Evolutionary conservation across 1,140 invertebrate genomes (phyloP).

Genomic region (Gonatopus flavifemur): DNA sequence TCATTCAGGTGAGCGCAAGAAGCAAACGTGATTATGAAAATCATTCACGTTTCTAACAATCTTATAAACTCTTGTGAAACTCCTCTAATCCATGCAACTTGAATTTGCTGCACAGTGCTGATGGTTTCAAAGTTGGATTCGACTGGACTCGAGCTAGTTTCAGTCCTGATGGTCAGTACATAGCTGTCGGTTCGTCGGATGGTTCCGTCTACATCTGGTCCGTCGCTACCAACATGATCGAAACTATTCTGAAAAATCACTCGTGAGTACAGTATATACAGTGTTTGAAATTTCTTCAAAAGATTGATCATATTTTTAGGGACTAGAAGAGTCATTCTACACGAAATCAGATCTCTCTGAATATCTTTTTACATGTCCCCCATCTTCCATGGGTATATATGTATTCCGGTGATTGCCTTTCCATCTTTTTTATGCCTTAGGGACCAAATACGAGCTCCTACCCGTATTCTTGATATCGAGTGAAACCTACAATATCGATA

Average conservation of each 20-base stretch:
- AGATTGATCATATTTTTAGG: neutral
- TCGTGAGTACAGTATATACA: conserved; percentile 66
- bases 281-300: neutral
- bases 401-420: conserved; percentile 7
- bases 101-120: conserved; percentile 69
- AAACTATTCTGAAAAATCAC: conserved; percentile 86
- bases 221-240: conserved; percentile 72
- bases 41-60: neutral
- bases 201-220: conserved; percentile 93
- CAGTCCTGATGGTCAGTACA: conserved; percentile 85
- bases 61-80: too few relatives aligned
- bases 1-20: conserved; percentile 77
- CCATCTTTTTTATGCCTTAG: conserved; percentile 4
- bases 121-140: conserved; percentile 92
- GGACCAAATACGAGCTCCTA: conserved; percentile 3
- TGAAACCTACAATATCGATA: conserved; percentile 23
- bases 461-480: conserved; percentile 11
- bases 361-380: neutral
- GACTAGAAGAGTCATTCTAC: neutral
- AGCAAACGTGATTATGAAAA: neutral
- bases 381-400: too few relatives aligned
- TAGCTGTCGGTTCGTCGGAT: conserved; percentile 87
- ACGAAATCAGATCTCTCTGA: neutral
- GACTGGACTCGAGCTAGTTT: conserved; percentile 93
- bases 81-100: neutral